Evolutionary conservation across 2,113 vertebrate species (phyloP).

Genomic region (Psammodynastes pulverulentus): DNA sequence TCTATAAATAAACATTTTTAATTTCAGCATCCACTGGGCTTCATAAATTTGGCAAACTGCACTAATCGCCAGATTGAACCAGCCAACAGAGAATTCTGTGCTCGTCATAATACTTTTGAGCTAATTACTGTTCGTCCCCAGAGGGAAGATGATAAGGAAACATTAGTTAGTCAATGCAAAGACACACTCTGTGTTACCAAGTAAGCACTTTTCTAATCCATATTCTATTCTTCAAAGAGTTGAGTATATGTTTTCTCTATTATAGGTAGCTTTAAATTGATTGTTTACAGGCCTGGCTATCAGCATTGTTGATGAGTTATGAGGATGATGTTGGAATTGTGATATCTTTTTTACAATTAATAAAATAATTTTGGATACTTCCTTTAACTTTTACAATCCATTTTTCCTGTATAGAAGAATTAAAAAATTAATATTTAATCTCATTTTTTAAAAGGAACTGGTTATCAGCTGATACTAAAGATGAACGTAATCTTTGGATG

Average conservation of each 20-base stretch:
- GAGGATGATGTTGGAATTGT: not conserved
- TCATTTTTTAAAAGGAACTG: slow-evolving; percentile 78
- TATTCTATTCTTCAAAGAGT: not conserved
- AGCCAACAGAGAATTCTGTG: slow-evolving; percentile 92
- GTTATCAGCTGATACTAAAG: slow-evolving; percentile 97
- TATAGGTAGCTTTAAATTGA: not conserved
- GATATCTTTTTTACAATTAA: not conserved
- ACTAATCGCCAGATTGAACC: slow-evolving; percentile 87
- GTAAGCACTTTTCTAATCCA: slow-evolving; percentile 68
- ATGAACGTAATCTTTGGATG: slow-evolving; percentile 96
- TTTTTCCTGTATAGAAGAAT: not conserved
- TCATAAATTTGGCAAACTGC: slow-evolving; percentile 90
- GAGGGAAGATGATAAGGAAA: slow-evolving; percentile 88
- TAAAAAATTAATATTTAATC: not conserved
- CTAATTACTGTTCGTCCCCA: slow-evolving; percentile 90
- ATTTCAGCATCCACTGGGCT: slow-evolving; percentile 84
- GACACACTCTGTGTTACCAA: slow-evolving; percentile 94
- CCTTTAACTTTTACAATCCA: not conserved
- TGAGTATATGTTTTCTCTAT: not conserved
- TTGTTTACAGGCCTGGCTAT: not conserved
- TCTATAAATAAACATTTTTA: not conserved
- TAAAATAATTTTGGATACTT: not conserved
- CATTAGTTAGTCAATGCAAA: slow-evolving; percentile 89
- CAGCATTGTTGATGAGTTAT: not conserved
- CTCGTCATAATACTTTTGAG: slow-evolving; percentile 92